A percentile compares a stretch with the other conserved stretches of the same genome.
Conservation (phyloP, 1,140 invertebrate species). For the Drosophila pseudoobscura region DNA sequence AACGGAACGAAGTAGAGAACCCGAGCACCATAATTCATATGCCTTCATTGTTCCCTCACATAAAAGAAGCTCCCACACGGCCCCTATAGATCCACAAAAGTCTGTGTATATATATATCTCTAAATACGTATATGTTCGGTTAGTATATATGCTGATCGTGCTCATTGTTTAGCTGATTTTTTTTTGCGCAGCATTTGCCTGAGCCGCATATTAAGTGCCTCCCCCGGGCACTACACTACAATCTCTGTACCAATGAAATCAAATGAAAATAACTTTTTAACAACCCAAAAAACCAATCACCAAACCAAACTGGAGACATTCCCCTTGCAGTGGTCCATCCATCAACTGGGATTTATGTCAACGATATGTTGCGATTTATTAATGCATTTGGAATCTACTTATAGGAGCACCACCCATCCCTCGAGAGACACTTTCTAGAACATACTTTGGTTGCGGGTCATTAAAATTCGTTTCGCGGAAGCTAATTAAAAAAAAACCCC, state of each 20-base stretch:
- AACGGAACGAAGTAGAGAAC: conserved; percentile 33
- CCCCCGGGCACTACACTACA: conserved; percentile 23
- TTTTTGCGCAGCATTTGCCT: conserved; percentile 71
- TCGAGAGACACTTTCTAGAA: conserved; percentile 41
- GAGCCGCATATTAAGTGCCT: conserved; percentile 58
- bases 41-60: conserved; percentile 61
- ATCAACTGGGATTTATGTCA: conserved; percentile 67
- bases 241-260: conserved; percentile 33
- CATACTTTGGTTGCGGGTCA: conserved; percentile 50
- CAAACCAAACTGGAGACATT: conserved; percentile 40
- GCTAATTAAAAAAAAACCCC: conserved; percentile 67
- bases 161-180: conserved; percentile 63
- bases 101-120: conserved; percentile 13
- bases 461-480: conserved; percentile 68
- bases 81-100: conserved; percentile 21
- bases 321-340: conserved; percentile 50
- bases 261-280: conserved; percentile 64
- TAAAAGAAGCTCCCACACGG: conserved; percentile 59
- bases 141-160: conserved; percentile 63
- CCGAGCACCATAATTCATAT: conserved; percentile 71
- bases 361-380: conserved; percentile 22
- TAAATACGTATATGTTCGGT: conserved; percentile 26
- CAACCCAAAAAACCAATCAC: conserved; percentile 23
- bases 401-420: background rate
- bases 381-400: conserved; percentile 28